phyloP scores from a whole-genome alignment of 2,888 invertebrate genomes.

The Parapristionchus giblindavisi region DNA sequence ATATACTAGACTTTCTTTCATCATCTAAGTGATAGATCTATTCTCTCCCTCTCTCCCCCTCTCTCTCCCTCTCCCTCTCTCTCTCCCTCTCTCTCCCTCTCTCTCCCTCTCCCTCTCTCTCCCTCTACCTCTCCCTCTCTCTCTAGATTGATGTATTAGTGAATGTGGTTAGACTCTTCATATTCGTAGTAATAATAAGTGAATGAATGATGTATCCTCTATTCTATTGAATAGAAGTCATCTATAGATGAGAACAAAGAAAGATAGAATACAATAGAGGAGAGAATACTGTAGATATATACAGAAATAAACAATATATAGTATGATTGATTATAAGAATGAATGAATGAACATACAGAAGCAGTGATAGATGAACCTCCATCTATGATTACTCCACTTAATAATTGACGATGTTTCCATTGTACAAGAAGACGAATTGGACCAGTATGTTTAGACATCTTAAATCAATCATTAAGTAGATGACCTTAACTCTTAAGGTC shows the following conservation, averaged over 20 bases:
- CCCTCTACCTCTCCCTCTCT: background rate
- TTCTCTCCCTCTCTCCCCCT: background rate
- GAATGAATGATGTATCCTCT: background rate
- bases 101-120: background rate
- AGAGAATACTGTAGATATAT: too few relatives aligned
- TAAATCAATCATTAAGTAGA: background rate
- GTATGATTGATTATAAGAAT: too few relatives aligned
- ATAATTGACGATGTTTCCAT: constrained; percentile 55
- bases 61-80: background rate
- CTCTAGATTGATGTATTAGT: background rate
- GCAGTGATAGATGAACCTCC: constrained; percentile 64
- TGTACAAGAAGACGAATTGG: constrained; percentile 41
- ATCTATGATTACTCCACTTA: constrained; percentile 16
- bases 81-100: background rate
- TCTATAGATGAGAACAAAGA: too few relatives aligned
- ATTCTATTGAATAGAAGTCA: too few relatives aligned
- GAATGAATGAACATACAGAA: too few relatives aligned
- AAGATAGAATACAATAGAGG: too few relatives aligned
- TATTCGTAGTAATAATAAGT: background rate
- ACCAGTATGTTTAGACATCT: constrained; percentile 7
- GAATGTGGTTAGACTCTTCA: background rate
- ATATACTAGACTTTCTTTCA: too few relatives aligned
- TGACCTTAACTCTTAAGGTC: too few relatives aligned
- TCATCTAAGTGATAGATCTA: background rate
- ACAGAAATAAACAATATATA: too few relatives aligned